Conservation (phyloP, 2,888 invertebrate genomes). For the Hydroisotoma schaefferi region DNA sequence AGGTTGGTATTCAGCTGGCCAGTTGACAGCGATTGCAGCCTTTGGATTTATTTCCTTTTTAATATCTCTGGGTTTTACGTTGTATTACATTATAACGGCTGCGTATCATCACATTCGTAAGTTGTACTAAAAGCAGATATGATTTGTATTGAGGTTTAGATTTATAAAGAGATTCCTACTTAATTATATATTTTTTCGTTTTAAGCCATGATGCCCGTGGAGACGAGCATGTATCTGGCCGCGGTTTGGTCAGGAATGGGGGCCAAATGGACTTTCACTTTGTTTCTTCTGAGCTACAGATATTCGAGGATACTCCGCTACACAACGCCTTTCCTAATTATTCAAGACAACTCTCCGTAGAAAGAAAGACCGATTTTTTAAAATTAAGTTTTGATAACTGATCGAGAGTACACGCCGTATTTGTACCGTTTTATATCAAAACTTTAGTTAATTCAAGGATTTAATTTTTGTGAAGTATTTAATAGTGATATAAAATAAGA, state of each 20-base stretch:
- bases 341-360: conserved; percentile 35
- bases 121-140: conserved; percentile 12
- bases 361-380: too few species aligned
- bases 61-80: conserved; percentile 42
- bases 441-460: too few species aligned
- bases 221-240: conserved; percentile 45
- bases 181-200: conserved; percentile 1
- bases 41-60: conserved; percentile 44
- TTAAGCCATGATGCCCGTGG: conserved; percentile 47
- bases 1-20: conserved; percentile 43
- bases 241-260: conserved; percentile 49
- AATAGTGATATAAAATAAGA: too few species aligned
- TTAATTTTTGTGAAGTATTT: too few species aligned
- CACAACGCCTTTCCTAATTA: conserved; percentile 46
- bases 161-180: not conserved
- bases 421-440: too few species aligned
- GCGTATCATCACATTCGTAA: conserved; percentile 49
- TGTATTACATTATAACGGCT: conserved; percentile 48
- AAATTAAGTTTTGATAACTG: too few species aligned
- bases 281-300: conserved; percentile 41
- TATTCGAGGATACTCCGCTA: conserved; percentile 44
- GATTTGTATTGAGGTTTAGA: conserved; percentile 2
- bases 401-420: too few species aligned
- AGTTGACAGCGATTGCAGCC: conserved; percentile 40
- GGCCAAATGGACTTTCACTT: conserved; percentile 45